A percentile compares a stretch with the other conserved stretches of the same genome.
Evolutionary conservation across 2,797 vertebrate species (phyloP).

Genomic region (Coendou prehensilis): DNA sequence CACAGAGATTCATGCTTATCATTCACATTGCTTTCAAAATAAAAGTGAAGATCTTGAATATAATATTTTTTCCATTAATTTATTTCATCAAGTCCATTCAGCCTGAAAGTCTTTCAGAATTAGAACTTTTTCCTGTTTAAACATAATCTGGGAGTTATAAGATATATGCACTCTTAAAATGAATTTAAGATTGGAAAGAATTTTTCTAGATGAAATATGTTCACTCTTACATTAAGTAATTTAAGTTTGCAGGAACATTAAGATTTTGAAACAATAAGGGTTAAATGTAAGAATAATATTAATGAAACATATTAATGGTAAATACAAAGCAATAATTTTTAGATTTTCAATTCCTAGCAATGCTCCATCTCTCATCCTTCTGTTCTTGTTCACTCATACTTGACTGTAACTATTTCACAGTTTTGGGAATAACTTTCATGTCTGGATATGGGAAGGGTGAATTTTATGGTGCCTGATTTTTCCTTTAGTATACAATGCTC

Average conservation of each 20-base stretch:
- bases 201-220: conserved; percentile 35
- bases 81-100: background rate
- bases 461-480: background rate
- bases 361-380: background rate
- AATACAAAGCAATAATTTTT: background rate
- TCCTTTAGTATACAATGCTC: background rate
- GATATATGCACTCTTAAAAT: background rate
- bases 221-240: background rate
- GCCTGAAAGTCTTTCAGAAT: background rate
- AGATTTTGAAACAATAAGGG: background rate
- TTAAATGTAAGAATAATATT: background rate
- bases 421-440: background rate
- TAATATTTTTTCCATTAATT: conserved; percentile 13
- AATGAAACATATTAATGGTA: background rate
- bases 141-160: background rate
- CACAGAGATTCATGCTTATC: background rate
- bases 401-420: background rate
- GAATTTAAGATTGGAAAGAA: background rate
- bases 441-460: background rate
- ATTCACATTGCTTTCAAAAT: conserved; percentile 18
- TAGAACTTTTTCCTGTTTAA: background rate
- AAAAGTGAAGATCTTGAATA: background rate
- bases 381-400: background rate
- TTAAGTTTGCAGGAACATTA: background rate
- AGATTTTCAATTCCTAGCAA: background rate